Conservation (phyloP, 2,797 vertebrate genomes). For the Oreochromis mossambicus region DNA sequence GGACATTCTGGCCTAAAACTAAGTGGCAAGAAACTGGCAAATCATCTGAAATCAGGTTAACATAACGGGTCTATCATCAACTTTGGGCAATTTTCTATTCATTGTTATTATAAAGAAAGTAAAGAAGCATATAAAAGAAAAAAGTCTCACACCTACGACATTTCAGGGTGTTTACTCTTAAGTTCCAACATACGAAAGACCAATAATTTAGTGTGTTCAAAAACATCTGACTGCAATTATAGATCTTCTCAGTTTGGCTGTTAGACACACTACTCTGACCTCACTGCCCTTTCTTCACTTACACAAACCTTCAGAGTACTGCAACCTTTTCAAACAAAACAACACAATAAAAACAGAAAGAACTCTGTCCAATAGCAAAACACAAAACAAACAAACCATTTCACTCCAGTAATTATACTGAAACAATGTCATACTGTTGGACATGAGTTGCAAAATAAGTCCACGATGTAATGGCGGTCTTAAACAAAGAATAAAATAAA, state of each 20-base stretch:
- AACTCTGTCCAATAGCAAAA: not conserved
- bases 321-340: constrained; percentile 4
- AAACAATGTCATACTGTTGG: not conserved
- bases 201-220: constrained; percentile 16
- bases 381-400: not conserved
- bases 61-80: not conserved
- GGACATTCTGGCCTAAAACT: not conserved
- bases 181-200: not conserved
- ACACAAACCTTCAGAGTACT: constrained; percentile 54
- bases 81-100: not conserved
- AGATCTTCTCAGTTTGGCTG: not conserved
- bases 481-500: not conserved
- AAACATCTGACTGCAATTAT: constrained; percentile 32
- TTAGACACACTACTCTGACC: constrained; percentile 19
- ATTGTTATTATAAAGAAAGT: not conserved
- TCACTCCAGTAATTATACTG: constrained; percentile 2
- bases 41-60: not conserved
- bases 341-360: not conserved
- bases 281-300: constrained; percentile 45
- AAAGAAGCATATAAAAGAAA: not conserved
- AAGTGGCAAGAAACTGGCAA: not conserved
- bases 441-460: not conserved
- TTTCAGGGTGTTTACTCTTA: not conserved
- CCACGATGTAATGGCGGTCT: not conserved
- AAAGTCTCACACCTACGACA: not conserved